phyloP scores from a whole-genome alignment of 2,797 vertebrate genomes.

The Phoebastria nigripes region DNA sequence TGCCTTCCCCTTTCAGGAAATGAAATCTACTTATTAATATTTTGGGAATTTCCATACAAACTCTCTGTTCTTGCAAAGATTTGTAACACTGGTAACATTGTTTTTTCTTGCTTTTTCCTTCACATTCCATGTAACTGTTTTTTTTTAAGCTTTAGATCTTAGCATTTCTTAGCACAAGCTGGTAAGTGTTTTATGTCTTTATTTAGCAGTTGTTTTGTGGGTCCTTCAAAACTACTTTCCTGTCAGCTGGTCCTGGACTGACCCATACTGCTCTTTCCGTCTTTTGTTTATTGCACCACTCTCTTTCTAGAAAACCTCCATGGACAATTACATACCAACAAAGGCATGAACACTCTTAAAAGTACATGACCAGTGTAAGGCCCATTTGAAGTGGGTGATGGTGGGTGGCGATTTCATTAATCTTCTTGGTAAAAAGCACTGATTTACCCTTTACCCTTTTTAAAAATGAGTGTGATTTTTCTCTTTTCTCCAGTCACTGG shows the following conservation, averaged over 20 bases:
- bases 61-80: neutral
- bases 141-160: neutral
- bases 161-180: neutral
- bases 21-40: neutral
- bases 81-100: neutral
- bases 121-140: neutral
- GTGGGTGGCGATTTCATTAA: neutral
- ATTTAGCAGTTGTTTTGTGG: neutral
- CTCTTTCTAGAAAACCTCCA: neutral
- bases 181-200: neutral
- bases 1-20: neutral
- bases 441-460: neutral
- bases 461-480: neutral
- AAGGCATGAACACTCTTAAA: neutral
- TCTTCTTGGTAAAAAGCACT: neutral
- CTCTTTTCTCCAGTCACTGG: neutral
- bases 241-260: neutral
- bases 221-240: neutral
- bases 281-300: neutral
- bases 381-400: neutral
- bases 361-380: neutral
- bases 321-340: neutral
- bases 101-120: neutral
- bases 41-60: neutral
- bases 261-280: neutral